Evolutionary conservation across 2,888 invertebrate species (phyloP).

Genomic region (Macrosoma leucophasiata): DNA sequence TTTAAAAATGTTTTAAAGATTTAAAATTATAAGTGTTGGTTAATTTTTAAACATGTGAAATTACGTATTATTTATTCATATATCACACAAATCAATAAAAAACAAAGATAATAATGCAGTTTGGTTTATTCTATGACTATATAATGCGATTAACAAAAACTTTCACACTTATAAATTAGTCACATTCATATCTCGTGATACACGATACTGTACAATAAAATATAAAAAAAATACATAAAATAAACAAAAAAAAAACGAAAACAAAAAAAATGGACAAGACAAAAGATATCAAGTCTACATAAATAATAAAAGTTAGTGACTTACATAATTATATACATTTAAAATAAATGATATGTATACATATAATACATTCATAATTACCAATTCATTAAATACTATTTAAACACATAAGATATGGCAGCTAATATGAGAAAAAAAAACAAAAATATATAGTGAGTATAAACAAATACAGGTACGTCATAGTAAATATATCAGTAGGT

Average conservation of each 20-base stretch:
- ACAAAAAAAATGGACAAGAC: constrained; percentile 8
- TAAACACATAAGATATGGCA: no score
- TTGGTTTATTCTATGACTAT: constrained; percentile 34
- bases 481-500: no score
- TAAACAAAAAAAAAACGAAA: constrained; percentile 6
- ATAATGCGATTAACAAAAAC: constrained; percentile 26
- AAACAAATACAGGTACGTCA: no score
- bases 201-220: constrained; percentile 35
- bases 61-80: constrained; percentile 10
- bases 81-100: constrained; percentile 4
- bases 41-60: constrained; percentile 6
- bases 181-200: constrained; percentile 36
- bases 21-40: constrained; percentile 12
- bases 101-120: constrained; percentile 25
- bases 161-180: constrained; percentile 35
- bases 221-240: constrained; percentile 8
- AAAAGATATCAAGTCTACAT: constrained; percentile 16
- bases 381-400: no score
- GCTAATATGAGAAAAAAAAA: no score
- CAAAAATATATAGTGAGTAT: no score
- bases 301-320: constrained; percentile 19
- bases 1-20: constrained; percentile 12
- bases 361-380: no score
- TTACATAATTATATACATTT: no score
- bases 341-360: no score